Evolutionary conservation across 1,140 invertebrate species (phyloP).

Genomic region (Holcopasites calliopsidis): DNA sequence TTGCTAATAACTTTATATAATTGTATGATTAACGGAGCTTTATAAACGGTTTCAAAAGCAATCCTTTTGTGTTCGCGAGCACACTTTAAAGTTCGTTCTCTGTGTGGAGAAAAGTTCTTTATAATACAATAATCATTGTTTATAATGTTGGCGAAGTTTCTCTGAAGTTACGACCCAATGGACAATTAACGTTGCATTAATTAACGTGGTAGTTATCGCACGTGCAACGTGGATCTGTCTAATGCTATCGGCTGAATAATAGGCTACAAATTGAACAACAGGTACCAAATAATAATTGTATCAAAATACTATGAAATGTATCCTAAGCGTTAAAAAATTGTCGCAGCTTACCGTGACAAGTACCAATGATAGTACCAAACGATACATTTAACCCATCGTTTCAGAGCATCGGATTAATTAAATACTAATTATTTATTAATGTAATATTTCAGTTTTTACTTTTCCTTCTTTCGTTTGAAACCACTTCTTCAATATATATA

Average conservation of each 20-base stretch:
- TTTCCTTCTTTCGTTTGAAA: no score
- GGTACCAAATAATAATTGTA: no score
- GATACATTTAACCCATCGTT: conserved; percentile 11
- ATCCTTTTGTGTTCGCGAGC: neutral
- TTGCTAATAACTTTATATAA: neutral
- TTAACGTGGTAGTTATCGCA: conserved; percentile 6
- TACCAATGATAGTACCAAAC: neutral
- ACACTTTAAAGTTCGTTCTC: neutral
- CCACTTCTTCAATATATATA: no score
- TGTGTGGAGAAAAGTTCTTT: no score
- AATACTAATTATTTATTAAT: no score
- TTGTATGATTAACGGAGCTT: neutral
- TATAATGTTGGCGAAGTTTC: neutral
- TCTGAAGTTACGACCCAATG: conserved; percentile 28
- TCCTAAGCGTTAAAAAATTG: neutral
- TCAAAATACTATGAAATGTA: no score
- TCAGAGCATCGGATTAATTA: no score
- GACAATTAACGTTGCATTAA: conserved; percentile 19
- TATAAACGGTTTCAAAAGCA: neutral
- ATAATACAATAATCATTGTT: neutral
- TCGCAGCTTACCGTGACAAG: conserved; percentile 11
- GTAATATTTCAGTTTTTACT: no score
- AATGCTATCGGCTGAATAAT: no score
- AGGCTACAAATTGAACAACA: no score
- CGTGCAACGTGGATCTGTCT: neutral